Conservation (phyloP, 2,113 vertebrate species). For the Symphodus melops region DNA sequence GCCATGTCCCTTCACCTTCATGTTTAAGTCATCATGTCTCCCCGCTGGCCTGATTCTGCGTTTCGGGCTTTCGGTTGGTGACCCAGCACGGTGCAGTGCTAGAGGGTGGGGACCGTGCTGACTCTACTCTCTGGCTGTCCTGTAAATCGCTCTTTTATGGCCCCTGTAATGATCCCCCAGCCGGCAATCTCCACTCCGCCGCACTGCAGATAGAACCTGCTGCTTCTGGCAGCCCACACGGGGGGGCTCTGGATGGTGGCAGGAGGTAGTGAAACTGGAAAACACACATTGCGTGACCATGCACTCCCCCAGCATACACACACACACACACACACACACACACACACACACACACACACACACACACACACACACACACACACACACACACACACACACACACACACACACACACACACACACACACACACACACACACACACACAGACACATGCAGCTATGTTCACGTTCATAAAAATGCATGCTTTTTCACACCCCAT, state of each 20-base stretch:
- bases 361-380: slow-evolving; percentile 24
- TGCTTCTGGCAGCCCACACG: slow-evolving; percentile 56
- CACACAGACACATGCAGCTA: slow-evolving; percentile 21
- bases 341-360: slow-evolving; percentile 18
- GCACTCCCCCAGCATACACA: slow-evolving; percentile 17
- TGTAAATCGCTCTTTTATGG: slow-evolving; percentile 85
- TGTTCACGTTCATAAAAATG: slow-evolving; percentile 65
- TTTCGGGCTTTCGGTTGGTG: slow-evolving; percentile 63
- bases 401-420: slow-evolving; percentile 24
- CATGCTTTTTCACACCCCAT: slow-evolving; percentile 72
- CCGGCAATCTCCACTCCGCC: slow-evolving; percentile 76
- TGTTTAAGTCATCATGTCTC: slow-evolving; percentile 62
- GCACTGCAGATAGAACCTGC: slow-evolving; percentile 83
- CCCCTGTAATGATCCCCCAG: slow-evolving; percentile 82
- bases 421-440: slow-evolving; percentile 5
- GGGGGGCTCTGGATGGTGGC: slow-evolving; percentile 47
- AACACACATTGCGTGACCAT: slow-evolving; percentile 46
- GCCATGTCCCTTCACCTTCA: slow-evolving; percentile 58
- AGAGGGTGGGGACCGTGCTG: slow-evolving; percentile 69
- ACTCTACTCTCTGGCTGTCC: slow-evolving; percentile 76
- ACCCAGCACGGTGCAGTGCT: slow-evolving; percentile 64
- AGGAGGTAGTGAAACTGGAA: slow-evolving; percentile 53
- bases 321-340: slow-evolving; percentile 7
- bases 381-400: slow-evolving; percentile 7
- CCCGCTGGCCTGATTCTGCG: slow-evolving; percentile 61